These are phyloP conservation scores for Tetraneura akinire DNA, from an alignment of 1,140 invertebrate genomes.

Conservation along the genomic window DNA sequence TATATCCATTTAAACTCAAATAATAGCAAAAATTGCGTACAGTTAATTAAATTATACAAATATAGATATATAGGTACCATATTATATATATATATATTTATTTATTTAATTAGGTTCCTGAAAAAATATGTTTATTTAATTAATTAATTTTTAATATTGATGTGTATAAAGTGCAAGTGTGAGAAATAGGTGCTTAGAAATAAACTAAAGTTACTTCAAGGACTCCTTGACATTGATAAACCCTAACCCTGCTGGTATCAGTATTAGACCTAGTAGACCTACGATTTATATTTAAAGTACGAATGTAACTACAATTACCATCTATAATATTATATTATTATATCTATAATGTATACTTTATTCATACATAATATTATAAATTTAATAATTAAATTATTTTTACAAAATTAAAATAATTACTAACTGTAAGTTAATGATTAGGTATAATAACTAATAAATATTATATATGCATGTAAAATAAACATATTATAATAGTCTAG, in stretches of 20 bases:
- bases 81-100: not conserved
- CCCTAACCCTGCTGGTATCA: conserved; percentile 33
- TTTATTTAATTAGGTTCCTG: not conserved
- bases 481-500: not conserved
- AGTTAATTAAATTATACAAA: not conserved
- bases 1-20: not conserved
- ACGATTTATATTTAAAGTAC: not conserved
- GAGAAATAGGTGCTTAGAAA: conserved; percentile 18
- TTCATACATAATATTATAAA: not conserved
- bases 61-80: not conserved
- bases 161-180: conserved; percentile 31
- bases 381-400: not conserved
- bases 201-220: conserved; percentile 39
- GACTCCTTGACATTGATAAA: conserved; percentile 51
- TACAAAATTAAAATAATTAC: not conserved
- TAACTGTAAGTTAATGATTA: not conserved
- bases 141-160: not conserved
- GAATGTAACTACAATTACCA: not conserved
- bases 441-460: too few relatives aligned
- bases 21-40: not conserved
- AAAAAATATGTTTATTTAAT: conserved; percentile 1
- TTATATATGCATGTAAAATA: too few relatives aligned
- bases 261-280: not conserved
- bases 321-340: too few relatives aligned
- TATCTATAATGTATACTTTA: too few relatives aligned